These are phyloP conservation scores for Drosophila nigromelanica DNA, from an alignment of 1,140 invertebrate genomes.

Conservation along the genomic window DNA sequence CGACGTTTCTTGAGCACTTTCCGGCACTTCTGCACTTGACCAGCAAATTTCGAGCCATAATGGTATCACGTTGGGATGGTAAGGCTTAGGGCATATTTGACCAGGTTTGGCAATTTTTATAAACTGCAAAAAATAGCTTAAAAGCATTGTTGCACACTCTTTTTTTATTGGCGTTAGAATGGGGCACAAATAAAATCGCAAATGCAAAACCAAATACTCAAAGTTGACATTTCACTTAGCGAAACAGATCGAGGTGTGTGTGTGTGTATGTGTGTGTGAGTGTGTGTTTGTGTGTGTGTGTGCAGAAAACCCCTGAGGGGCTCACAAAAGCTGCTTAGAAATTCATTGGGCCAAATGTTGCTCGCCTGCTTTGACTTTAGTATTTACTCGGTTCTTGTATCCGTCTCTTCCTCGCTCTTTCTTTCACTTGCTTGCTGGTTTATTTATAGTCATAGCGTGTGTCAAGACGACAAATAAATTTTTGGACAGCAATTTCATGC, in stretches of 20 bases:
- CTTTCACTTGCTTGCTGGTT: conserved; percentile 11
- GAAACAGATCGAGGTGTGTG: background rate
- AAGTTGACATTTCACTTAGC: conserved; percentile 56
- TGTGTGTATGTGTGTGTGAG: background rate
- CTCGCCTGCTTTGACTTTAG: background rate
- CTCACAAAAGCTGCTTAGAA: conserved; percentile 47
- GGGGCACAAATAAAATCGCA: conserved; percentile 18
- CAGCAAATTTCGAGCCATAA: background rate
- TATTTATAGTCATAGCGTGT: conserved; percentile 50
- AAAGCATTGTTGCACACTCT: conserved; percentile 43
- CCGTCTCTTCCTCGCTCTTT: background rate
- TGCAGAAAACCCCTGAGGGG: conserved; percentile 10
- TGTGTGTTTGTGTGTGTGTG: conserved; percentile 3
- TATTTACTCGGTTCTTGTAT: background rate
- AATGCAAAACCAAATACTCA: conserved; percentile 41
- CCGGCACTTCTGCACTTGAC: conserved; percentile 10
- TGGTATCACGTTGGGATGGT: background rate
- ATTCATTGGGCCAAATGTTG: conserved; percentile 48
- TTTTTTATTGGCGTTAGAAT: conserved; percentile 20
- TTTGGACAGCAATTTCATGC: conserved; percentile 50
- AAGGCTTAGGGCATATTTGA: background rate
- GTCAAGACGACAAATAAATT: conserved; percentile 54
- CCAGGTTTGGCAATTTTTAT: conserved; percentile 1
- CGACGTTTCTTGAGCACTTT: conserved; percentile 25
- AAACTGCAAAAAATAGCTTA: conserved; percentile 36